Percentiles rank a stretch among this genome's conserved stretches.
Evolutionary conservation across 53 echinoderm and acorn worm genomes (phyloP).

Genomic region (Echinarachnius parma): DNA sequence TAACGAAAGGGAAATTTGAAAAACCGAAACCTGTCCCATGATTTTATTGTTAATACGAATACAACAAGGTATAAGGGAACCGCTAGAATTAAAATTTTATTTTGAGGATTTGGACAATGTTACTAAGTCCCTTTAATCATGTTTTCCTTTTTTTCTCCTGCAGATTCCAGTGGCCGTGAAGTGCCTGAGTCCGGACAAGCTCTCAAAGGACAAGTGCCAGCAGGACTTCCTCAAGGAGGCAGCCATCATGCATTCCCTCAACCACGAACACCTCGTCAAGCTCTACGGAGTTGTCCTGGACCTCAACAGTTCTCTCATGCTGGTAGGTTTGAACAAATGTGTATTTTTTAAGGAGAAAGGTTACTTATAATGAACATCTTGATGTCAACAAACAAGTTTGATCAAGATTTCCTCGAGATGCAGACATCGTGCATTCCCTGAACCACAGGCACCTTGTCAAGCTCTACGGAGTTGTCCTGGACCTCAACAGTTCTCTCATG

Average conservation of each 20-base stretch:
- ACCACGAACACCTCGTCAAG: conserved; percentile 89
- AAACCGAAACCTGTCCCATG: too few species aligned
- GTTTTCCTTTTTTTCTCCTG: neutral
- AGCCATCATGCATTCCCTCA: conserved; percentile 95
- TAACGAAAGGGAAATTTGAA: too few species aligned
- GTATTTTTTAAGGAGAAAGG: too few species aligned
- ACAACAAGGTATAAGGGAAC: too few species aligned
- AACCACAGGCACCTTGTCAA: conserved; percentile 80
- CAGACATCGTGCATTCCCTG: conserved; percentile 86
- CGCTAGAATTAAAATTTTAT: too few species aligned
- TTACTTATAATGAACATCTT: too few species aligned
- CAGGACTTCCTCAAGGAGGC: conserved; percentile 98
- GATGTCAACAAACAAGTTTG: conserved; percentile 46
- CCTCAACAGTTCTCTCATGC: conserved; percentile 79
- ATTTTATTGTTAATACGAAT: too few species aligned
- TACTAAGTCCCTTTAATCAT: neutral
- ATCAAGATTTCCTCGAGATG: conserved; percentile 81
- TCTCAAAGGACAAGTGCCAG: conserved; percentile 59
- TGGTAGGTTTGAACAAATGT: conserved; percentile 66
- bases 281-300: conserved; percentile 93
- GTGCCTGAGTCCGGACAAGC: conserved; percentile 80
- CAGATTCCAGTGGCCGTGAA: conserved; percentile 98
- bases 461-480: conserved; percentile 82
- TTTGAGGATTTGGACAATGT: too few species aligned
- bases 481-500: conserved; percentile 77